Conservation (phyloP, 2,113 vertebrate species). For the Cariama cristata region DNA sequence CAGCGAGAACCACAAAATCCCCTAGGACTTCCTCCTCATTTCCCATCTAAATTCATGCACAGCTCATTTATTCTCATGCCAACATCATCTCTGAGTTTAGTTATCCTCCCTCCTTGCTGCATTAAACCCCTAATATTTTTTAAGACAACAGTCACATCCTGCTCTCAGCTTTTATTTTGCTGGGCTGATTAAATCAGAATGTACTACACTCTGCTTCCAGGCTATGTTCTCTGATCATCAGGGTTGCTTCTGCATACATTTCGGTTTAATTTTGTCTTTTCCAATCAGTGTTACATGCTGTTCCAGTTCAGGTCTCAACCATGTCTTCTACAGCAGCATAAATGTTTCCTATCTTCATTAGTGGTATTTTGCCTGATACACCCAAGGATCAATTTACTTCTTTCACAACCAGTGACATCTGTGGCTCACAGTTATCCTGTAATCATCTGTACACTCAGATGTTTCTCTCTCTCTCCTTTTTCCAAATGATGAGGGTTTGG, state of each 20-base stretch:
- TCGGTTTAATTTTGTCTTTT: not conserved
- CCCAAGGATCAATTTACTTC: slow-evolving; percentile 11
- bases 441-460: not conserved
- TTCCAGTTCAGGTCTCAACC: not conserved
- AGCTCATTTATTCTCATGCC: not conserved
- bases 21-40: not conserved
- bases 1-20: not conserved
- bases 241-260: not conserved
- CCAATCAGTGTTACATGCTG: not conserved
- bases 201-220: not conserved
- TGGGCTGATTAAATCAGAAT: not conserved
- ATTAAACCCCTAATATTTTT: not conserved
- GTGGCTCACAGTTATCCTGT: not conserved
- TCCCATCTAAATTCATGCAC: not conserved
- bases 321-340: not conserved
- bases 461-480: slow-evolving; percentile 2
- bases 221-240: not conserved
- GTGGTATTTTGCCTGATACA: not conserved
- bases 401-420: not conserved
- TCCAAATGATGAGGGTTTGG: slow-evolving; percentile 3
- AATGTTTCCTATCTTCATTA: not conserved
- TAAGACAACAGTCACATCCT: not conserved
- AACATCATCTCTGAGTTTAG: not conserved
- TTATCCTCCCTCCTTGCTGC: not conserved
- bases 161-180: not conserved